Evolutionary conservation across 2,797 vertebrate species (phyloP), one percentile per base, ranked within the genome.

Genomic region (Anas bahamensis): DNA sequence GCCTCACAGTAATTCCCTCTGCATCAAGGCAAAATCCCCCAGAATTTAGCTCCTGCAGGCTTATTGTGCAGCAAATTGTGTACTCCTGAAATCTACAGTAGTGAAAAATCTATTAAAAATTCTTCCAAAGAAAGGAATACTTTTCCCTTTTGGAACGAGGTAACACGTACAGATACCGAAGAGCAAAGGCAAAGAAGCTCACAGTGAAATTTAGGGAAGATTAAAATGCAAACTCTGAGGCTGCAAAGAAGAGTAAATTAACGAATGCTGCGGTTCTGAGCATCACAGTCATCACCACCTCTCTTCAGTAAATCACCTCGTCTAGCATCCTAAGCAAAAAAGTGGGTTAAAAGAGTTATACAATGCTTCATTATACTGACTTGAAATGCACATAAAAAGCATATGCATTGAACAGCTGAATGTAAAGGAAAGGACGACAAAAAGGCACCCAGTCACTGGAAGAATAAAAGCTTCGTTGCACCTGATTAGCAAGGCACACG

Each of bases 121-220:
- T 48, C 39, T 83, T 56, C 39, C 52, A 56, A 16, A 71, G n/a
- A 44, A 89, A 37, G 55, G 33, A 21, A 64, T n/a, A 42, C 4
- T 68, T 64, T 68, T 21, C 5, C 56, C 29, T 31, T 19, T 23
- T 78, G 59, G 70, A 86, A 89, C 52, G 13, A 53, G 39, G 17
- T 7, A 59, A 60, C 0, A 0, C 28, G 11, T 39, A 52, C 8
- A 48, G 73, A 2, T 13, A 50, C 3, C 50, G 48, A 68, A 61
- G 7, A 57, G 56, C 28, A 69, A 78, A 65, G 66, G 11, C 42
- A 82, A 64, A 87, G 65, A 10, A 78, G 46, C n/a, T 81, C 56
- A 10, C 17, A 59, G 52, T 5, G 68, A 75, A 81, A 74, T 53
- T 56, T 5, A 75, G 41, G 52, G 60, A 48, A 89, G 59, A 19